Evolutionary conservation across 2,888 invertebrate species (phyloP).

Genomic region (Melanchra persicariae): DNA sequence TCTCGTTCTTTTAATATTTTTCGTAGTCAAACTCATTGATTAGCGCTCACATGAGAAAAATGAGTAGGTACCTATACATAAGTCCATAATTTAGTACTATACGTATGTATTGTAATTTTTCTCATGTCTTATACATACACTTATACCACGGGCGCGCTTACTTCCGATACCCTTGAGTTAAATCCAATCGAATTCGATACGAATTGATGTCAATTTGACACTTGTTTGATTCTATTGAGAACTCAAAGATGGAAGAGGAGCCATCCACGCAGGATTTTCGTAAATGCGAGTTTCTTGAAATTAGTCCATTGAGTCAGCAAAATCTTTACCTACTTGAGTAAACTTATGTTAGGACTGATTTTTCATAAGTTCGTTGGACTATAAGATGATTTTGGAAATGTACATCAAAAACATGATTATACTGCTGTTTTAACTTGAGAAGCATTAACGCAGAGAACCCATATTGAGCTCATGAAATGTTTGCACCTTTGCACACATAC

Average conservation of each 20-base stretch:
- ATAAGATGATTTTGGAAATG: no score
- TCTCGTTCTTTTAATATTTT: not conserved
- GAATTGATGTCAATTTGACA: conserved; percentile 12
- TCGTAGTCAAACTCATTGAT: not conserved
- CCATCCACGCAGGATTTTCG: not conserved
- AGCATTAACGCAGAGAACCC: not conserved
- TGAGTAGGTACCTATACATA: no score
- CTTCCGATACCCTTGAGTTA: not conserved
- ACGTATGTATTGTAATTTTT: no score
- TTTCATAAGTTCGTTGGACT: no score
- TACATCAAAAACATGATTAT: not conserved
- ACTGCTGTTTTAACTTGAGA: not conserved
- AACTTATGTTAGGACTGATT: not conserved
- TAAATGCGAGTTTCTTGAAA: not conserved
- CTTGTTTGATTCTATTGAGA: conserved; percentile 19
- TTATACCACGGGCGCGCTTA: not conserved
- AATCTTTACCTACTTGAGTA: not conserved
- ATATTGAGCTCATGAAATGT: not conserved
- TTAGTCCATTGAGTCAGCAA: not conserved
- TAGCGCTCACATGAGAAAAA: not conserved
- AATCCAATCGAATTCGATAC: conserved; percentile 7
- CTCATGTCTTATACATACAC: not conserved
- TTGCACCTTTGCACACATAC: not conserved
- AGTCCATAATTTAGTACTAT: no score
- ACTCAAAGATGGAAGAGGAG: not conserved